A percentile compares a stretch with the other conserved stretches of the same genome.
Conservation (phyloP, 2,888 invertebrate genomes). For the Eurytoma californica region DNA sequence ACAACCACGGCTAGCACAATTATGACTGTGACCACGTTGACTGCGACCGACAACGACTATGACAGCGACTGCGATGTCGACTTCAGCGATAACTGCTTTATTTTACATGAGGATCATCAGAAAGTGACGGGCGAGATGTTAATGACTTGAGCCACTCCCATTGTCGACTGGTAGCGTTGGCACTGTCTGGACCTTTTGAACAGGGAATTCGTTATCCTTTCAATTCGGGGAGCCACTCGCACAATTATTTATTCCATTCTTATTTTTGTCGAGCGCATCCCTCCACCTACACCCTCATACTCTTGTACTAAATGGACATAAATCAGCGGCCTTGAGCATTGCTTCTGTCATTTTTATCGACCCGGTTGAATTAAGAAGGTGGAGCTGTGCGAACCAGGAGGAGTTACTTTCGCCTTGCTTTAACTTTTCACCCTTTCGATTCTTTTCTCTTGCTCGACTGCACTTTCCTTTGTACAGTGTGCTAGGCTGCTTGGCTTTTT, state of each 20-base stretch:
- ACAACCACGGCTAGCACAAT: too few relatives aligned
- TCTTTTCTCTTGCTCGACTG: background rate
- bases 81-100: too few relatives aligned
- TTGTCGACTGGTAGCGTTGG: slow-evolving; percentile 1
- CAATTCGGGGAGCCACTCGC: slow-evolving; percentile 64
- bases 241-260: slow-evolving; percentile 74
- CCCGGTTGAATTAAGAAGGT: slow-evolving; percentile 74
- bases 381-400: slow-evolving; percentile 59
- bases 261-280: slow-evolving; percentile 60
- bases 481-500: too few relatives aligned
- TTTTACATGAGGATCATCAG: too few relatives aligned
- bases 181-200: slow-evolving; percentile 66
- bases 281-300: slow-evolving; percentile 36
- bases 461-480: too few relatives aligned
- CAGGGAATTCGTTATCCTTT: slow-evolving; percentile 74
- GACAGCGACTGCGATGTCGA: too few relatives aligned
- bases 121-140: slow-evolving; percentile 16
- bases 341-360: slow-evolving; percentile 75
- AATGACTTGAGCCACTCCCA: slow-evolving; percentile 6
- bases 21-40: too few relatives aligned
- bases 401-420: slow-evolving; percentile 1
- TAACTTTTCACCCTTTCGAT: slow-evolving; percentile 41
- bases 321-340: slow-evolving; percentile 73
- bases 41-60: too few relatives aligned
- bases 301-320: slow-evolving; percentile 73